Evolutionary conservation across 2,113 vertebrate species (phyloP), one percentile per base, ranked within the genome.

Genomic region (Craseonycteris thonglongyai): DNA sequence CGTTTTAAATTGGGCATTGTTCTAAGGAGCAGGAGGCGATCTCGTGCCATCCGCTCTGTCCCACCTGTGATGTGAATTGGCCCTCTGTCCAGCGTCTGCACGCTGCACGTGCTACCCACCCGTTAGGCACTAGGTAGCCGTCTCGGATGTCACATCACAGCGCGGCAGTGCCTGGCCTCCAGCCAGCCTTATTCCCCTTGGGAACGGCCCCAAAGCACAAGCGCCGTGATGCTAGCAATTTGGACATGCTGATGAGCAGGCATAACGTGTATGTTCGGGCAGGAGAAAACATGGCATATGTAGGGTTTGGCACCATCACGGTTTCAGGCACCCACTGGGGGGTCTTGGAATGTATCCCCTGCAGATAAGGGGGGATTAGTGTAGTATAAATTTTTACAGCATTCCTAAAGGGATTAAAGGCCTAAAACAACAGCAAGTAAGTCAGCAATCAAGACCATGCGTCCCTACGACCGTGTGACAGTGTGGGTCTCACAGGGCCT

Each of bases 401-500:
- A 5, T n/a, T 56, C 33, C n/a, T 59, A 38, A 76, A 76, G 35
- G 38, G 4, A 54, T 58, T 18, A 59, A 75, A 91, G 18, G 66
- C 38, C 19, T 38, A 3, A 35, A 22, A 14, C 12, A 28, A 7
- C 56, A 58, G 5, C 45, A 61, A 5, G 2, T 4, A 19, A 28
- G 45, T 18, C 66, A 28, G 51, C 8, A 19, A 26, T 30, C 68
- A 3, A 3, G 2, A 40, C 19, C 28, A 5, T 9, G 13, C 51
- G 30, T 30, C 18, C 33, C 42, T 11, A 21, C 42, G 5, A 9
- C 33, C 2, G 6, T 8, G 63, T 26, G 16, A 22, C 61, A 2
- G 11, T 9, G 4, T 81, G 65, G 33, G 7, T 15, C 38, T 42
- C 51, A 0, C 0, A 1, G 26, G 22, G 21, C 18, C 76, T n/a